A percentile compares a stretch with the other conserved stretches of the same genome.
Evolutionary conservation across 1,140 invertebrate species (phyloP).

Genomic region (Diorhabda sublineata): DNA sequence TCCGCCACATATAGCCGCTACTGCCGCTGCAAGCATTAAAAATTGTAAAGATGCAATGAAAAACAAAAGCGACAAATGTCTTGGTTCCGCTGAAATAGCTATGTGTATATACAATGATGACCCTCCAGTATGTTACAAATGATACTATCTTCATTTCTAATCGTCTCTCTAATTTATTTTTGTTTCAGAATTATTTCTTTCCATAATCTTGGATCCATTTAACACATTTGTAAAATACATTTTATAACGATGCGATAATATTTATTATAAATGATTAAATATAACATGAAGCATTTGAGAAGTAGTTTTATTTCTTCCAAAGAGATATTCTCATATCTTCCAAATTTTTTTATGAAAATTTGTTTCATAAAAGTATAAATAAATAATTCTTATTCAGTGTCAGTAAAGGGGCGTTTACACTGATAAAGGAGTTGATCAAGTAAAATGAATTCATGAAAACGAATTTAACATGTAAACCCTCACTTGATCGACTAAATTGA

Average conservation of each 20-base stretch:
- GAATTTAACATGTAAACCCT: no score
- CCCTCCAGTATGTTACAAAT: not conserved
- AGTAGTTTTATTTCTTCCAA: no score
- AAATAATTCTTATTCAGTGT: no score
- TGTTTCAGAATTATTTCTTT: not conserved
- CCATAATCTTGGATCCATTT: not conserved
- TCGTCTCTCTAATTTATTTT: not conserved
- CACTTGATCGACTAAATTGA: no score
- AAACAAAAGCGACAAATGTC: slow-evolving; percentile 9
- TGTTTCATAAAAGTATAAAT: no score
- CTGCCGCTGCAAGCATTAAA: slow-evolving; percentile 21
- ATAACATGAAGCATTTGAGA: no score
- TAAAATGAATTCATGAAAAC: no score
- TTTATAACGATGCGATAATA: not conserved
- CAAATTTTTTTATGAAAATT: no score
- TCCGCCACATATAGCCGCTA: slow-evolving; percentile 22
- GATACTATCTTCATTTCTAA: not conserved
- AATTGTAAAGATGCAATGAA: slow-evolving; percentile 34
- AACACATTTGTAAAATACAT: not conserved
- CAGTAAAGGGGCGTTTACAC: no score
- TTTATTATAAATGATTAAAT: no score
- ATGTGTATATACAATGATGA: slow-evolving; percentile 17
- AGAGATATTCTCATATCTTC: no score
- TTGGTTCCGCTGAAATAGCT: slow-evolving; percentile 10
- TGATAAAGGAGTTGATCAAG: no score